Conservation (phyloP, 2,888 invertebrate species). For the Synergus itoensis region DNA sequence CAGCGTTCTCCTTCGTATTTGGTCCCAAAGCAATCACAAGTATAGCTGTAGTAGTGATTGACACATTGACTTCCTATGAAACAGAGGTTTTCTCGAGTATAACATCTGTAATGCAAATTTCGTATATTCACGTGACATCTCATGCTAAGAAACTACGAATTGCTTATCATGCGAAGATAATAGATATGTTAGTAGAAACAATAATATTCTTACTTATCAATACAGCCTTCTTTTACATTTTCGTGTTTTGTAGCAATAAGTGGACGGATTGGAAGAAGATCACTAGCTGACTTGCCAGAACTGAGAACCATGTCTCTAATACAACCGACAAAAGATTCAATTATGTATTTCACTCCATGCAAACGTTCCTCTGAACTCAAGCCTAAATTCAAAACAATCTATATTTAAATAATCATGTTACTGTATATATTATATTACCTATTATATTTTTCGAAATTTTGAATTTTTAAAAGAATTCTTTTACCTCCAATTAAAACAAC, state of each 20-base stretch:
- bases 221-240: slow-evolving; percentile 93
- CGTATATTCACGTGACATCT: background rate
- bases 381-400: slow-evolving; percentile 57
- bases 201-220: slow-evolving; percentile 81
- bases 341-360: slow-evolving; percentile 94
- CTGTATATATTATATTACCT: too few species aligned
- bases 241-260: slow-evolving; percentile 93
- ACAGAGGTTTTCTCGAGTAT: slow-evolving; percentile 90
- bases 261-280: slow-evolving; percentile 89
- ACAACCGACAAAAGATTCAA: slow-evolving; percentile 95
- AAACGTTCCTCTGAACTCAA: slow-evolving; percentile 92
- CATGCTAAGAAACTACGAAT: background rate
- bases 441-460: background rate
- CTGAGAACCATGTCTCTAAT: slow-evolving; percentile 92
- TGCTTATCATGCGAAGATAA: background rate
- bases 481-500: slow-evolving; percentile 93
- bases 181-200: background rate
- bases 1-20: slow-evolving; percentile 95
- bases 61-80: slow-evolving; percentile 93
- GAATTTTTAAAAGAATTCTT: background rate
- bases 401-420: background rate
- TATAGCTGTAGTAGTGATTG: slow-evolving; percentile 93
- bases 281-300: slow-evolving; percentile 91
- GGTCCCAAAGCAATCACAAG: slow-evolving; percentile 96
- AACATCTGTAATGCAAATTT: slow-evolving; percentile 79